phyloP scores from a whole-genome alignment of 2,888 invertebrate genomes.

The Amphipyra berbera region DNA sequence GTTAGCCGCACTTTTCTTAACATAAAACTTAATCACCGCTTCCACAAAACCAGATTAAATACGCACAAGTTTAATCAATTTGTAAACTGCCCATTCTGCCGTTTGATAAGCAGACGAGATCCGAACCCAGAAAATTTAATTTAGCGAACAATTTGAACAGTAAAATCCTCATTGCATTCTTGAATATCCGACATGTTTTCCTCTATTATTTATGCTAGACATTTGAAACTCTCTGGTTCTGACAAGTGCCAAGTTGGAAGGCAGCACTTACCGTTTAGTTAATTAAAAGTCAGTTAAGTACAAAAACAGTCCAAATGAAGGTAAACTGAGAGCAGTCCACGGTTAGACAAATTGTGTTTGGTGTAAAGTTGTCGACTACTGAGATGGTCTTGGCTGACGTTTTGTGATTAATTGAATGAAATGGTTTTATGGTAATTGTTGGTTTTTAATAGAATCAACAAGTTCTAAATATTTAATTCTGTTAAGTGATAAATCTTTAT shows the following conservation, averaged over 20 bases:
- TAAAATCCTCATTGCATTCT: slow-evolving; percentile 33
- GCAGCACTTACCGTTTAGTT: slow-evolving; percentile 48
- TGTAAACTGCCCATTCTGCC: slow-evolving; percentile 16
- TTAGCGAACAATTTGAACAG: slow-evolving; percentile 8
- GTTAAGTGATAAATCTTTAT: no score
- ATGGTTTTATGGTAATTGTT: slow-evolving; percentile 14
- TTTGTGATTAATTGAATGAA: slow-evolving; percentile 29
- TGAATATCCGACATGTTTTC: slow-evolving; percentile 35
- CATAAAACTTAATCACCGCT: slow-evolving; percentile 35
- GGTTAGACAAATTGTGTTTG: slow-evolving; percentile 48
- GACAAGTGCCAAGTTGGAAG: slow-evolving; percentile 46
- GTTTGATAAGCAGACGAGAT: slow-evolving; percentile 22
- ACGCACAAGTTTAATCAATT: slow-evolving; percentile 37
- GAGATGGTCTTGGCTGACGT: slow-evolving; percentile 13
- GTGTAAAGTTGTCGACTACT: slow-evolving; percentile 36
- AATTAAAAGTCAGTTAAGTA: slow-evolving; percentile 57
- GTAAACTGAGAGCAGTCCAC: slow-evolving; percentile 27
- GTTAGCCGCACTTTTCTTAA: slow-evolving; percentile 34
- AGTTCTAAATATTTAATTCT: no score
- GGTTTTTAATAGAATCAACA: slow-evolving; percentile 1
- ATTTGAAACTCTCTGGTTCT: slow-evolving; percentile 43
- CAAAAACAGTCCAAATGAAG: slow-evolving; percentile 51
- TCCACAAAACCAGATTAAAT: slow-evolving; percentile 30
- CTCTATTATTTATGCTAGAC: slow-evolving; percentile 40
- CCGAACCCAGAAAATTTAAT: slow-evolving; percentile 26